These are phyloP conservation scores for Hyla sarda DNA, from an alignment of 2,113 vertebrate species.

Conservation along the genomic window DNA sequence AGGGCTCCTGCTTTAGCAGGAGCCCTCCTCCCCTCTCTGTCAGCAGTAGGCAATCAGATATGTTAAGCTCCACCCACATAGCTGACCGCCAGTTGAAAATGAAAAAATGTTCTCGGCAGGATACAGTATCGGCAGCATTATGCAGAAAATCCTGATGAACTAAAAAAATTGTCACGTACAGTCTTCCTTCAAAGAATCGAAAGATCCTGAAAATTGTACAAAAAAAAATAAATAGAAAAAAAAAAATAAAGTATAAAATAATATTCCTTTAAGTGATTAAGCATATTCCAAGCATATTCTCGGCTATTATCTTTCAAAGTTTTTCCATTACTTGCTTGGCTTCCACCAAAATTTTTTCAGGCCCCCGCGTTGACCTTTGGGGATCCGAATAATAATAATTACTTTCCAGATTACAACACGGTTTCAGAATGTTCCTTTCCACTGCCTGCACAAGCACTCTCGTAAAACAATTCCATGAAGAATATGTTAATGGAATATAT, in stretches of 20 bases:
- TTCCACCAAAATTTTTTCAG: background rate
- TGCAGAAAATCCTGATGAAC: too few species aligned
- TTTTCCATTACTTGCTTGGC: background rate
- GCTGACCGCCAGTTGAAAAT: too few species aligned
- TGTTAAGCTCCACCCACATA: too few species aligned
- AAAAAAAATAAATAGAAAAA: too few species aligned
- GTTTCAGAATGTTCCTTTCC: background rate
- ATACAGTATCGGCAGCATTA: too few species aligned
- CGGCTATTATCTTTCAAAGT: background rate
- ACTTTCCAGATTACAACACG: background rate
- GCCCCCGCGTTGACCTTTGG: background rate
- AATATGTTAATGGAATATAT: constrained; percentile 29
- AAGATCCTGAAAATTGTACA: too few species aligned
- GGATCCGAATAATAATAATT: constrained; percentile 1
- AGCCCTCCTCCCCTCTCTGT: too few species aligned
- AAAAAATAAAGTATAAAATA: background rate
- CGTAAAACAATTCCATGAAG: constrained; percentile 12
- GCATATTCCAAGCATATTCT: background rate
- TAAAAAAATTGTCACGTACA: too few species aligned
- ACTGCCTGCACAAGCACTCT: background rate
- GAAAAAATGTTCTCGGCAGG: too few species aligned
- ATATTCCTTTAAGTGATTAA: background rate
- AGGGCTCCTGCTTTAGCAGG: too few species aligned
- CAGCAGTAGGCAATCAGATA: too few species aligned
- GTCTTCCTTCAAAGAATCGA: too few species aligned